Evolutionary conservation across 1,140 invertebrate species (phyloP).

Genomic region (Ceratina australensis): DNA sequence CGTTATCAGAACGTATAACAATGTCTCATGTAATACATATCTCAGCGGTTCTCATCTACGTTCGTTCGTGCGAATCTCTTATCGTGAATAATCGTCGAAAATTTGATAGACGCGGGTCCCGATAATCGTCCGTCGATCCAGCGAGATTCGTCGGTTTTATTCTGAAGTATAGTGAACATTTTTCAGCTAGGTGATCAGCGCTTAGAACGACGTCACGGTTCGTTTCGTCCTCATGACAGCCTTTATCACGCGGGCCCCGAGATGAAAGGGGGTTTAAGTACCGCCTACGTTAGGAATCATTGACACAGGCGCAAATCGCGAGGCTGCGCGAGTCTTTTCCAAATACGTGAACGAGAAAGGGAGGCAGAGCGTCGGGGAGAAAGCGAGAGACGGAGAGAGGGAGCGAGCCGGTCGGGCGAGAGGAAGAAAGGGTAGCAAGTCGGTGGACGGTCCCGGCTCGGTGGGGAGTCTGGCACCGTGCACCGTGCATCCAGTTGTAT

Average conservation of each 20-base stretch:
- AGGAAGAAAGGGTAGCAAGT: slow-evolving; percentile 44
- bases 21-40: slow-evolving; percentile 21
- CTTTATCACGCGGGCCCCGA: background rate
- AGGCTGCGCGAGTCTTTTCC: slow-evolving; percentile 45
- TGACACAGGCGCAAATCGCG: slow-evolving; percentile 21
- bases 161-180: background rate
- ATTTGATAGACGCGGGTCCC: background rate
- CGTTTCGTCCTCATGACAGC: slow-evolving; percentile 1
- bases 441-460: slow-evolving; percentile 61
- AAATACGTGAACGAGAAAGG: slow-evolving; percentile 23
- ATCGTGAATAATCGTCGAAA: background rate
- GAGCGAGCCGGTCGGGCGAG: slow-evolving; percentile 23
- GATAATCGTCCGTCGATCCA: no score
- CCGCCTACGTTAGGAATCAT: slow-evolving; percentile 43
- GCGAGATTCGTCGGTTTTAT: background rate
- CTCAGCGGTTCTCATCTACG: slow-evolving; percentile 17
- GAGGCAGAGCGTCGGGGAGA: slow-evolving; percentile 13
- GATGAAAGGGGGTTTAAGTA: slow-evolving; percentile 14
- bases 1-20: slow-evolving; percentile 52
- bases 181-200: background rate
- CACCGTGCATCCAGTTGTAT: slow-evolving; percentile 68
- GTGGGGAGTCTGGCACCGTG: slow-evolving; percentile 71
- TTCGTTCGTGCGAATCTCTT: background rate
- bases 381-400: background rate
- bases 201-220: background rate